A percentile compares a stretch with the other conserved stretches of the same genome.
phyloP scores from a whole-genome alignment of 1,140 invertebrate genomes.

The Chrysoperla carnea region DNA sequence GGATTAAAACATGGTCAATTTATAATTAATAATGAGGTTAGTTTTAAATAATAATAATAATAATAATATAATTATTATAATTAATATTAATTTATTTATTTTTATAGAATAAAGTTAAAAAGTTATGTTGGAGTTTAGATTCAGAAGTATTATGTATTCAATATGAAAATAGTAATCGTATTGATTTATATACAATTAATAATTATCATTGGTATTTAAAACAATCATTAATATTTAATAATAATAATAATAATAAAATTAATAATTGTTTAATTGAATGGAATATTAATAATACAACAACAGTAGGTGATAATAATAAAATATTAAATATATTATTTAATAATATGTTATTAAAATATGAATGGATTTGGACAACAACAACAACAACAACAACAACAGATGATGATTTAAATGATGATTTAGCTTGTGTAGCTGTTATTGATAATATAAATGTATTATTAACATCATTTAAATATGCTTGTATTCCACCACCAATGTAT shows the following conservation, averaged over 20 bases:
- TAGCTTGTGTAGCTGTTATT: slow-evolving; percentile 52
- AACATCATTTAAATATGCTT: slow-evolving; percentile 49
- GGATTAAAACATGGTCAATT: slow-evolving; percentile 77
- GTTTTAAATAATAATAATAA: slow-evolving; percentile 21
- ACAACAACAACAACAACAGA: too few relatives aligned
- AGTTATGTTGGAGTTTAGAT: slow-evolving; percentile 60
- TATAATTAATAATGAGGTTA: slow-evolving; percentile 24
- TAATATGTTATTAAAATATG: slow-evolving; percentile 33
- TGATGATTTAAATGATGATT: slow-evolving; percentile 35
- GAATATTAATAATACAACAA: slow-evolving; percentile 42
- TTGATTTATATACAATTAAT: slow-evolving; percentile 63
- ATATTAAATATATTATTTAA: slow-evolving; percentile 37
- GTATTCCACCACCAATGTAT: slow-evolving; percentile 73
- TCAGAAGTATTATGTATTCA: slow-evolving; percentile 53
- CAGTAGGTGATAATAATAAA: slow-evolving; percentile 25
- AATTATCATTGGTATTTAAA: slow-evolving; percentile 91
- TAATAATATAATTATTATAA: slow-evolving; percentile 22
- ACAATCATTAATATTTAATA: slow-evolving; percentile 38
- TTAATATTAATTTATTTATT: slow-evolving; percentile 4
- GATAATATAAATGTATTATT: slow-evolving; percentile 56
- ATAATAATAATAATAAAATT: slow-evolving; percentile 10
- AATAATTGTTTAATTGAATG: slow-evolving; percentile 32
- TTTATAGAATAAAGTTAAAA: slow-evolving; percentile 25
- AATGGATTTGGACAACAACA: too few relatives aligned
- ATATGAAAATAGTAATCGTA: slow-evolving; percentile 17